A percentile compares a stretch with the other conserved stretches of the same genome.
phyloP scores from a whole-genome alignment of 2,888 invertebrate genomes.

The Conus canariensis region DNA sequence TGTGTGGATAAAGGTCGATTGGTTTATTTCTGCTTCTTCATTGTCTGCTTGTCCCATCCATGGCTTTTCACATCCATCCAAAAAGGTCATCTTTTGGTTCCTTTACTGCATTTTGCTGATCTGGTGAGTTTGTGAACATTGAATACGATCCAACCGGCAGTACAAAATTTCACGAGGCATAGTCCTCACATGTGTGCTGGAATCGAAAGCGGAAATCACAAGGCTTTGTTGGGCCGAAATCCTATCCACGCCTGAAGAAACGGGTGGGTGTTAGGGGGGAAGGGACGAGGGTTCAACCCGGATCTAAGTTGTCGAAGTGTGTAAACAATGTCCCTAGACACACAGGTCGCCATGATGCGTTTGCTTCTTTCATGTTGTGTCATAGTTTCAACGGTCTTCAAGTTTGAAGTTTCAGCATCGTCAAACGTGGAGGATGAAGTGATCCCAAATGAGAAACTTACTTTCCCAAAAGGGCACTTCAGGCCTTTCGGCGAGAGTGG shows the following conservation, averaged over 20 bases:
- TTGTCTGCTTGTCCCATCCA: no score
- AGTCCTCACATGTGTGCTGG: neutral
- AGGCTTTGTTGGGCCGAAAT: neutral
- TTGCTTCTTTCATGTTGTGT: neutral
- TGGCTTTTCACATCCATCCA: no score
- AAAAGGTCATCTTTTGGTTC: no score
- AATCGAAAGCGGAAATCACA: slow-evolving; percentile 8
- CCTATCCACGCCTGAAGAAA: no score
- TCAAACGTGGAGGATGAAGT: neutral
- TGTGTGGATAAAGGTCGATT: no score
- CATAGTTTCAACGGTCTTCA: neutral
- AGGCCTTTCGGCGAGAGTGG: slow-evolving; percentile 73
- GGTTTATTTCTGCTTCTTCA: no score
- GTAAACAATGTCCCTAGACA: neutral
- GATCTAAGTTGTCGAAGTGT: neutral
- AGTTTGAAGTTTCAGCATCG: neutral
- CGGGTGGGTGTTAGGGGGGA: no score
- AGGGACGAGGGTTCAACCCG: neutral
- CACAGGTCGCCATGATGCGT: neutral
- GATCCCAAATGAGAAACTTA: neutral
- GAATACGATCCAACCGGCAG: no score
- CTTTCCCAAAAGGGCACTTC: slow-evolving; percentile 63
- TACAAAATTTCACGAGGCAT: neutral
- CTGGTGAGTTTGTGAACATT: no score
- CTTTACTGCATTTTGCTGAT: no score